Evolutionary conservation across 2,113 vertebrate species (phyloP).

Genomic region (Syrmaticus mikado): DNA sequence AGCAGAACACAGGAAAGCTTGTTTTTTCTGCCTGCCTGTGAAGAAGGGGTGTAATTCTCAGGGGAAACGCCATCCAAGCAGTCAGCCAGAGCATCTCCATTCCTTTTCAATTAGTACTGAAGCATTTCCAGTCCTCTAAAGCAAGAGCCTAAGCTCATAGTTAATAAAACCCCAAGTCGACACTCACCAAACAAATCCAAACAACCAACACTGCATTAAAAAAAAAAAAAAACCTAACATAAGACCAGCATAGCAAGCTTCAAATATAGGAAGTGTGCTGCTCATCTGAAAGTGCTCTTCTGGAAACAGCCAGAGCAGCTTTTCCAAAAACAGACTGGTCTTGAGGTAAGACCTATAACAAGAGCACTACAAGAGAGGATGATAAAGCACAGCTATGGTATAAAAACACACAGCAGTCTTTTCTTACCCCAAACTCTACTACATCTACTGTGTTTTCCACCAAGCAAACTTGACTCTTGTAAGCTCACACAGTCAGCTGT

Average conservation of each 20-base stretch:
- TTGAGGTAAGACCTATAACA: neutral
- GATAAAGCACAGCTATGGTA: neutral
- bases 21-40: neutral
- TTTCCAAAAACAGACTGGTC: neutral
- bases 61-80: conserved; percentile 29
- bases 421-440: neutral
- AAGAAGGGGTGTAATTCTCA: neutral
- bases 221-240: neutral
- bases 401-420: neutral
- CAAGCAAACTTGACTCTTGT: neutral
- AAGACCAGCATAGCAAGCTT: neutral
- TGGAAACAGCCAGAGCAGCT: neutral
- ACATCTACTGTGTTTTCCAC: neutral
- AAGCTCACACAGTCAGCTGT: neutral
- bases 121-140: conserved; percentile 6
- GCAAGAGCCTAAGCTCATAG: neutral
- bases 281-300: neutral
- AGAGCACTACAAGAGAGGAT: neutral
- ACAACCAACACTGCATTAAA: neutral
- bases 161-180: neutral
- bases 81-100: neutral
- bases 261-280: neutral
- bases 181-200: neutral
- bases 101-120: conserved; percentile 14
- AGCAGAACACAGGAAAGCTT: conserved; percentile 52